Base-by-base conservation (phyloP, 2,113 vertebrate species). In the Toxostoma redivivum region DNA sequence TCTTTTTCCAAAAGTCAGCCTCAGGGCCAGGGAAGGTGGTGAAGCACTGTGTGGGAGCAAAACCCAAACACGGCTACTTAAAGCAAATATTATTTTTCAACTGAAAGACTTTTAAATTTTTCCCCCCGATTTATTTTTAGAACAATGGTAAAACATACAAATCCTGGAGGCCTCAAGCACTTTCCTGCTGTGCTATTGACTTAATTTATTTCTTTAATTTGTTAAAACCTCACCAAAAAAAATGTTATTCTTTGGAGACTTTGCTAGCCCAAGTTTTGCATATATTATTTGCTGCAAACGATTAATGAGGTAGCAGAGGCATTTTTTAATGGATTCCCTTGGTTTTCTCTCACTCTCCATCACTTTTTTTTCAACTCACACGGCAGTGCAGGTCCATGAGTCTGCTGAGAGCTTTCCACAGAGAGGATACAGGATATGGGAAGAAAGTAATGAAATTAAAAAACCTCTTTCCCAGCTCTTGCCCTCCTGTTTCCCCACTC, bases 171-270 rank as follows among this genome's bases (percentile, higher is more conserved):
- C 97, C 97, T 97, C 88, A 58, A 95, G 91, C 35, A 83, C 88
- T 97, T 97, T 83, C 96, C 95, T 92, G 92, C 96, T 97, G 96
- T 77, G 97, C 67, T 94, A 83, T 90, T 95, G 93, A 97, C 94
- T 98, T 98, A 98, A 98, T 98, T 98, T 98, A 98, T 98, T 98
- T 98, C 96, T 98, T 98, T 97, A 98, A 98, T 98, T 98, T 98
- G 96, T 96, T 97, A 96, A 97, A 98, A 97, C 95, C 89, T 92
- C 81, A 96, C 95, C 0, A 81, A 93, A 97, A 97, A 96, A 96
- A 97, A 93, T 73, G 92, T 96, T 97, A 97, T 95, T 97, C 97
- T 98, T 98, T 92, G 95, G 97, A 98, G 97, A 97, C 79, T 94
- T 94, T 18, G 15, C 86, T 90, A 97, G 90, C 90, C 88, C 87